phyloP scores from a whole-genome alignment of 2,797 vertebrate species.

The Danio kyathit region DNA sequence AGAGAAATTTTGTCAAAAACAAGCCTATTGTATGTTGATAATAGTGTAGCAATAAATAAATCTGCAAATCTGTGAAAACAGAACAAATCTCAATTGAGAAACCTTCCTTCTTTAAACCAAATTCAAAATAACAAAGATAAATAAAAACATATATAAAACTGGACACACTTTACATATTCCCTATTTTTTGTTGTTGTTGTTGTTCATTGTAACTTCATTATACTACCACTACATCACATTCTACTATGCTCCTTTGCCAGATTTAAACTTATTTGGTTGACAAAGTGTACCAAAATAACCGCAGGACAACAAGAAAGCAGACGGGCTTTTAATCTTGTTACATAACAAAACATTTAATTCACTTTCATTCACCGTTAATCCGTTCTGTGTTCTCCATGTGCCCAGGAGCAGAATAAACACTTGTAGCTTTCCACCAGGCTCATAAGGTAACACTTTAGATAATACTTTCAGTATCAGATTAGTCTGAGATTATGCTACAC shows the following conservation, averaged over 20 bases:
- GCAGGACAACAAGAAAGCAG: constrained; percentile 34
- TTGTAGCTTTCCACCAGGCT: constrained; percentile 53
- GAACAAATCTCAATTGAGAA: too few relatives aligned
- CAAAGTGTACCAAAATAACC: constrained; percentile 16
- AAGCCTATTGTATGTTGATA: too few relatives aligned
- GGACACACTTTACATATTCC: too few relatives aligned
- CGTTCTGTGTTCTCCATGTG: constrained; percentile 37
- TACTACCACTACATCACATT: too few relatives aligned
- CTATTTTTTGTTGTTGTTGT: too few relatives aligned
- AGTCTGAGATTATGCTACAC: not conserved
- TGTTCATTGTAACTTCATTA: too few relatives aligned
- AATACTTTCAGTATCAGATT: constrained; percentile 15
- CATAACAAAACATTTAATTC: constrained; percentile 62
- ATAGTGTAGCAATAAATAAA: too few relatives aligned
- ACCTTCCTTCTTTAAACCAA: too few relatives aligned
- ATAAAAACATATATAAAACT: too few relatives aligned
- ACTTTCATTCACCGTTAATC: constrained; percentile 57
- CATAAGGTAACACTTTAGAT: constrained; percentile 37
- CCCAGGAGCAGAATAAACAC: constrained; percentile 55
- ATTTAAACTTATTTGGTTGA: constrained; percentile 28
- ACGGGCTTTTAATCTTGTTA: constrained; percentile 59
- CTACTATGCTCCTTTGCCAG: not conserved
- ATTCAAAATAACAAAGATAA: too few relatives aligned
- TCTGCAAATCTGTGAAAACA: too few relatives aligned
- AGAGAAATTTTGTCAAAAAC: too few relatives aligned